These are phyloP conservation scores for Meandrusa payeni DNA, from an alignment of 2,888 invertebrate species.

Conservation along the genomic window DNA sequence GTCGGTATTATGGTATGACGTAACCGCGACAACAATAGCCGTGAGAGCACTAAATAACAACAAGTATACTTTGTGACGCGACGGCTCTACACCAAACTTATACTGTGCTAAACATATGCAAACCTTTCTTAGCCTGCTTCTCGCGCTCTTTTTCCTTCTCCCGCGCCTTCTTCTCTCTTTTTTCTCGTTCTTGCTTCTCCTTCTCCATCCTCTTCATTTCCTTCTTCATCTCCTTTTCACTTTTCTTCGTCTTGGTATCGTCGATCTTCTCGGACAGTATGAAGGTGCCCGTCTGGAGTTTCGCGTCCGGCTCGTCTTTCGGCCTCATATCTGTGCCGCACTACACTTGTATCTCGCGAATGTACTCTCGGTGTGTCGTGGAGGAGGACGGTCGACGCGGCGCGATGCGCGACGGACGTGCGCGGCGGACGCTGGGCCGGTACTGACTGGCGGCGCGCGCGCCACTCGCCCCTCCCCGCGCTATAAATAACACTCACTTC, in stretches of 20 bases:
- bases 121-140: conserved; percentile 70
- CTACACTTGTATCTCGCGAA: conserved; percentile 47
- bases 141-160: conserved; percentile 76
- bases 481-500: conserved; percentile 75
- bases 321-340: conserved; percentile 57
- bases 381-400: conserved; percentile 51
- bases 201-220: conserved; percentile 76
- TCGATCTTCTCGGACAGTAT: conserved; percentile 80
- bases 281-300: conserved; percentile 74
- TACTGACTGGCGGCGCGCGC: conserved; percentile 35
- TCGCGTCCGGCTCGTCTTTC: conserved; percentile 69
- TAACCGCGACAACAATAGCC: conserved; percentile 56
- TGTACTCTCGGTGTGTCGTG: conserved; percentile 53
- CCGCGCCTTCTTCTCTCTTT: conserved; percentile 73
- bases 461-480: conserved; percentile 51
- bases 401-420: conserved; percentile 39
- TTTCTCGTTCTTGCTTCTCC: conserved; percentile 72
- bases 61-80: conserved; percentile 14
- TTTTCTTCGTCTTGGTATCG: conserved; percentile 71
- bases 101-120: conserved; percentile 25
- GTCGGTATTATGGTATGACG: conserved; percentile 60
- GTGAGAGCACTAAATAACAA: conserved; percentile 29
- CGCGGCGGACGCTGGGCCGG: conserved; percentile 35
- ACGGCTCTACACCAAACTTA: background rate
- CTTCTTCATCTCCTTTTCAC: conserved; percentile 74